Evolutionary conservation across 1,140 invertebrate species (phyloP), one percentile per base, ranked within the genome.

Genomic region (Geopemphigus sp.): DNA sequence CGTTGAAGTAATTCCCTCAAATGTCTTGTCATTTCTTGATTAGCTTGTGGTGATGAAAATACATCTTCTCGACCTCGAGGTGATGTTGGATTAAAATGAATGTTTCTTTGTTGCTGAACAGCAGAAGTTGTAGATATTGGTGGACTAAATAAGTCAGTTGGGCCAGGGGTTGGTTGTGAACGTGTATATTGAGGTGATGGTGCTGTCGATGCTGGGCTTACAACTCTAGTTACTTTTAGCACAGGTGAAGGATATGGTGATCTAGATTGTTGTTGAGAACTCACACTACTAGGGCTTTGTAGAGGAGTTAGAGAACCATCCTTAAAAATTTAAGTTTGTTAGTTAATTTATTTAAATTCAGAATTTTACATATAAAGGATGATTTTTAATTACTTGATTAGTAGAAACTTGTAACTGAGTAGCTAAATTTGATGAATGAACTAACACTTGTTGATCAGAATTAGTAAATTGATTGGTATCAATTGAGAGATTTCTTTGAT

Each of bases 1-100:
- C 92, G 85, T 83, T 94, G 92, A n/a, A 96, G 86, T 64, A 96
- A 86, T 84, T 95, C 93, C 45, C 94, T 85, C n/a, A 95, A 85
- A 83, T 96, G 94, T 5, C 90, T 85, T 29, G 83, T 82, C 82
- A 83, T 83, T 50, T 84, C 84, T 54, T 83, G 83, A 74, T 82
- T 81, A 56, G 81, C 72, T 50, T 84, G 84, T 19, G 83, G 81
- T 74, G 84, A 84, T 45, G 83, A 82, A 45, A 85, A 83, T 53
- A 84, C 82, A 17, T 84, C 82, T 74, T 84, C 74, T 47, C 74
- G 47, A 1, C 56, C 53, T 63, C 80, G 39, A 17, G 78, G 74
- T 8, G 63, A 53, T 19, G 63, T 39, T 14, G 53, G 76, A 80
- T 59, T 61, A 29, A 80, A 72, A 53, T 80, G 54, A 57, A 72